These are phyloP conservation scores for Labrus mixtus DNA, from an alignment of 2,113 vertebrate genomes.

Conservation along the genomic window DNA sequence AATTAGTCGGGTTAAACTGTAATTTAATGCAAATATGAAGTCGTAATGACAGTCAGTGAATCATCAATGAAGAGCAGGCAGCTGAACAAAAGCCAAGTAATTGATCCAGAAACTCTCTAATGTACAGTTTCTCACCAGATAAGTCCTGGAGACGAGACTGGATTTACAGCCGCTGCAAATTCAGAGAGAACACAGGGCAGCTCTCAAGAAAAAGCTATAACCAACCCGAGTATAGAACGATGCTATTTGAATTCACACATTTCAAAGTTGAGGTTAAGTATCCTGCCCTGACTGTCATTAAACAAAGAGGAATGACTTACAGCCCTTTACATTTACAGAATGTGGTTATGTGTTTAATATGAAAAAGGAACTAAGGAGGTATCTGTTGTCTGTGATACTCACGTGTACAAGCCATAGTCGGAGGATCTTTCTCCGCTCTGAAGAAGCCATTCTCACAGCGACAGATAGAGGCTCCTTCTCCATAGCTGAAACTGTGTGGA, in stretches of 20 bases:
- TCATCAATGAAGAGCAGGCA: conserved; percentile 91
- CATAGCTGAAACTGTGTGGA: conserved; percentile 90
- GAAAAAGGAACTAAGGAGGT: background rate
- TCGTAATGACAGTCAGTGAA: conserved; percentile 93
- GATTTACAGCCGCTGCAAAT: conserved; percentile 49
- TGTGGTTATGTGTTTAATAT: background rate
- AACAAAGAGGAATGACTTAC: background rate
- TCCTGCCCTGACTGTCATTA: background rate
- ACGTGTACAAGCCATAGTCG: conserved; percentile 97
- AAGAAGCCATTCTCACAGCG: conserved; percentile 93
- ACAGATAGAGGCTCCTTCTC: conserved; percentile 90
- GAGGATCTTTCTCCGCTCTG: conserved; percentile 93
- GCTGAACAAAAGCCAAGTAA: conserved; percentile 90
- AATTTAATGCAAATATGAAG: conserved; percentile 98
- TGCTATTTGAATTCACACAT: background rate
- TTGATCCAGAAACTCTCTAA: conserved; percentile 86
- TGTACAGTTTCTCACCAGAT: conserved; percentile 65
- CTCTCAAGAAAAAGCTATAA: conserved; percentile 47
- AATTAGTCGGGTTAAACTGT: conserved; percentile 95
- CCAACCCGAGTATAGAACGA: background rate
- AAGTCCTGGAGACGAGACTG: conserved; percentile 47
- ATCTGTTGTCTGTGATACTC: conserved; percentile 72
- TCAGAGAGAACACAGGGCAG: conserved; percentile 26
- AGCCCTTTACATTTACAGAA: background rate
- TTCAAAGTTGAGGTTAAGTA: background rate